Percentiles rank a stretch among this genome's conserved stretches.
phyloP scores from a whole-genome alignment of 2,113 vertebrate species.

The Trinectes maculatus region DNA sequence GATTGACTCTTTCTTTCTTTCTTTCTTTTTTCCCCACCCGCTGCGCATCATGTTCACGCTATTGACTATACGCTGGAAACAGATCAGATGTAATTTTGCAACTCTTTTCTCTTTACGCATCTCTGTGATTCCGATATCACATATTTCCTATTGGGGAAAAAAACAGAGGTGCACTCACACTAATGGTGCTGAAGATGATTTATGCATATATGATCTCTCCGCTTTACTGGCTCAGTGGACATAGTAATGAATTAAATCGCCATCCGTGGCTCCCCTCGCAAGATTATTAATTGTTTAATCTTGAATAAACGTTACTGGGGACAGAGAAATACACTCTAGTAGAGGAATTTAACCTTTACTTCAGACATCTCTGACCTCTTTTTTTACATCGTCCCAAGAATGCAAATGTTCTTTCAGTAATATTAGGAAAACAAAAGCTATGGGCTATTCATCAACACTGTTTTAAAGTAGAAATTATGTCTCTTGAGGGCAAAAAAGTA shows the following conservation, averaged over 20 bases:
- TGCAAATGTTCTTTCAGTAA: no score
- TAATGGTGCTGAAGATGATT: neutral
- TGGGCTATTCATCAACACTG: no score
- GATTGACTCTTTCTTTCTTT: neutral
- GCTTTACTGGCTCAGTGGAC: neutral
- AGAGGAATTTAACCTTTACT: neutral
- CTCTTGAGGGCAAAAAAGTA: no score
- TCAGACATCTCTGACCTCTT: neutral
- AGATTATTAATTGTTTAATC: constrained; percentile 7
- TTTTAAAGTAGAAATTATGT: no score
- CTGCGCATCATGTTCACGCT: constrained; percentile 19
- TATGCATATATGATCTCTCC: neutral
- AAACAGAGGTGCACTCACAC: neutral
- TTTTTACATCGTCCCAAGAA: neutral
- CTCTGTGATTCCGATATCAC: neutral
- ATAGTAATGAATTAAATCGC: neutral
- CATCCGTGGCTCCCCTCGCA: neutral
- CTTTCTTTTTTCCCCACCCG: constrained; percentile 40
- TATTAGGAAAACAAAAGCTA: no score
- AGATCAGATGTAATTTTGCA: constrained; percentile 7
- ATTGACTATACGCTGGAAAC: constrained; percentile 4
- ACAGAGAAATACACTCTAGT: neutral
- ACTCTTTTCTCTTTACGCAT: neutral
- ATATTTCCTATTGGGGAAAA: neutral
- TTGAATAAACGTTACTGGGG: neutral